Percentiles rank a stretch among this genome's conserved stretches.
Evolutionary conservation across 2,797 vertebrate species (phyloP).

Genomic region (Sardinella longiceps): DNA sequence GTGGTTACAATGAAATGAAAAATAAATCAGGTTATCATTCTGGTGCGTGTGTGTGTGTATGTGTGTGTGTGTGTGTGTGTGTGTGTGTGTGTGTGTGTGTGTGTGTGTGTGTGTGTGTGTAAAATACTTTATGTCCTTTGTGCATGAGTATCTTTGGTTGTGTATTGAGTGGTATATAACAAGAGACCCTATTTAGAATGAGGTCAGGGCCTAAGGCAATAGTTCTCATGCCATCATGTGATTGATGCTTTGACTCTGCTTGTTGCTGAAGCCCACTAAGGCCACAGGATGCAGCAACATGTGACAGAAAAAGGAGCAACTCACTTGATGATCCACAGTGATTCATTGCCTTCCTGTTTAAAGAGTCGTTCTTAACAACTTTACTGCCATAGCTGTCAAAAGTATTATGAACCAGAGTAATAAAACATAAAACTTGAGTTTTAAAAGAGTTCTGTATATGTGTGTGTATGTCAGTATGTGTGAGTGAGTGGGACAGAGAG

Average conservation of each 20-base stretch:
- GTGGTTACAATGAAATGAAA: background rate
- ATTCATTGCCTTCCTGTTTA: background rate
- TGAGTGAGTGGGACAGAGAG: background rate
- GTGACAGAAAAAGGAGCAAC: background rate
- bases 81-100: background rate
- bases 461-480: too few relatives aligned
- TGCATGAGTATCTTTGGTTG: constrained; percentile 8
- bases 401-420: background rate
- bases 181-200: constrained; percentile 14
- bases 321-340: background rate
- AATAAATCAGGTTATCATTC: background rate
- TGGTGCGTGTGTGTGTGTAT: background rate
- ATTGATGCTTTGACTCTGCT: constrained; percentile 2
- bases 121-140: background rate
- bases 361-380: background rate
- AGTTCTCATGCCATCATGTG: constrained; percentile 14
- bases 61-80: constrained; percentile 14
- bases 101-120: background rate
- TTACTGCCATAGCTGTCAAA: background rate
- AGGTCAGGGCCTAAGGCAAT: constrained; percentile 36
- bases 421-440: background rate
- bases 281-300: background rate
- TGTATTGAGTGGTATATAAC: background rate
- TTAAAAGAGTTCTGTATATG: background rate
- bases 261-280: constrained; percentile 8